Base-by-base conservation (phyloP, 1,140 invertebrate species). In the Drosophila parabipectinata region DNA sequence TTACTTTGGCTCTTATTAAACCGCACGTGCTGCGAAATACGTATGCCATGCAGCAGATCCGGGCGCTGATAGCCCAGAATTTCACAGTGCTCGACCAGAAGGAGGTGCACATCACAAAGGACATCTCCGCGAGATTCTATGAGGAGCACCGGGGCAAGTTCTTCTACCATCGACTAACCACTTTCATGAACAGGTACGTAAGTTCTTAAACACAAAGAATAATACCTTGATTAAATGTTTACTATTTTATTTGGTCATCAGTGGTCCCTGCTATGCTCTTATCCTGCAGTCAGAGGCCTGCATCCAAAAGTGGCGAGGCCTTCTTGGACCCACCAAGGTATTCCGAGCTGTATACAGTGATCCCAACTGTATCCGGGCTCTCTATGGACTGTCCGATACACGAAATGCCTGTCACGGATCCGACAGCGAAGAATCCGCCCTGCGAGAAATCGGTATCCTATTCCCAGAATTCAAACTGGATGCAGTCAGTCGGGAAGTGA, bases 401-500 rank as follows among this genome's bases (percentile, higher is more conserved):
- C 95, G 97, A 90, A 99, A 99, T 93, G 97, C 96, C 15, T 95
- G 95, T 50, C 97, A 98, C 93, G 97, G 97, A 32, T 98, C 97
- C 95, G 97, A 98, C 94, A 97, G 97, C 1, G 81, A 92, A 58
- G 93, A 95, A 90, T 97, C 96, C 28, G 96, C 95, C 3, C 80
- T 92, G 72, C 93, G 94, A 60, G 97, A 98, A 93, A 97, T 98
- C 50, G 87, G 92, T 48, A 95, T 98, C 84, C 95, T 98, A 78
- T 97, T 98, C 91, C 96, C 96, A 24, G 94, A 97, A 14, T 98
- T 98, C 90, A 14, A 76, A n/a, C 37, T 24, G 34, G 34, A 37
- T 6, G 32, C 15, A 10, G 18, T 18, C 8, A 57, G 39, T 0
- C 8, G 24, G 3, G 8, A 51, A 14, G 24, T 61, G 91, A 1